Base-by-base conservation (phyloP, 2,888 invertebrate species). In the Dicranocentrus wangi region DNA sequence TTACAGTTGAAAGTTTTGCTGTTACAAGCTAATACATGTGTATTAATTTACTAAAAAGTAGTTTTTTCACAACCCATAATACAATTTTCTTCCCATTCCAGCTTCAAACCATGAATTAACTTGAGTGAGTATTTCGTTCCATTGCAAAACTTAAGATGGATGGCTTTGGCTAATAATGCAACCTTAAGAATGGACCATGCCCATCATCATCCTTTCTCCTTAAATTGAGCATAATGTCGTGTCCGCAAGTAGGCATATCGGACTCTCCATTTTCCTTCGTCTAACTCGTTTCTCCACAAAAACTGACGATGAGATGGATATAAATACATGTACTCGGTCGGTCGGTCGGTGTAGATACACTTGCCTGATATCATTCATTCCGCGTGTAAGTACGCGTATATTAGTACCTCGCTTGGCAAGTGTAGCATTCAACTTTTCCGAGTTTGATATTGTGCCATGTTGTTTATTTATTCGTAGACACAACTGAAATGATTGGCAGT, bases 281-380 rank as follows among this genome's bases (percentile, higher is more conserved):
- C 63, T 17, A 63, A 43, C 42, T 47, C 15, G 58, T 51, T 15
- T 5, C 51, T 28, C 19, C 2, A 13, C 60, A 21, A 75, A 75
- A 32, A 60, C 61, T 58, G 17, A 17, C 8, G 39, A n/a, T 19
- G 21, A 53, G 23, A 63, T 5, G 42, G 58, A 58, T 51, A 71
- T 7, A 13, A 39, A 39, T 13, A 39, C 13, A 39, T 39, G 7
- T 39, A n/a, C n/a, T n/a, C n/a, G n/a, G 60, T n/a, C n/a, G n/a
- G n/a, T n/a, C n/a, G n/a, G n/a, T n/a, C n/a, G n/a, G n/a, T n/a
- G 13, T 27, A 39, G 65, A 75, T 71, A n/a, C n/a, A 32, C 17
- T 58, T 58, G 42, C 25, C 58, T 58, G 75, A 75, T 75, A 75
- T 66, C 66, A 66, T 28, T 75, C 66, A 58, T 75, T 65, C 17